Evolutionary conservation across 1,140 invertebrate species (phyloP), one percentile per base, ranked within the genome.

Genomic region (Apis cerana): DNA sequence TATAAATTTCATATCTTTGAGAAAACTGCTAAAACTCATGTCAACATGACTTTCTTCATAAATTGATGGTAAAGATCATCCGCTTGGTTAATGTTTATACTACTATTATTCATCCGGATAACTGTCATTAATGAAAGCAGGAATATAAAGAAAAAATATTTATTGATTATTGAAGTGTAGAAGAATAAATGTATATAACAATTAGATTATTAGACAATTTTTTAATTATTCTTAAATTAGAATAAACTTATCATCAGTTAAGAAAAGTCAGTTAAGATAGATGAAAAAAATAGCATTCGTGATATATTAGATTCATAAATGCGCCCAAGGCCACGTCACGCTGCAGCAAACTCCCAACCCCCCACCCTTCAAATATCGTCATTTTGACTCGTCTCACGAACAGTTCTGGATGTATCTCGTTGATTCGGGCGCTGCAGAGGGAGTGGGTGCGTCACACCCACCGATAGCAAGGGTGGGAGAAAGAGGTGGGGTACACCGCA

Each of bases 261-360:
- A 17, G 21, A 21, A 1, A 19, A 9, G 48, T 9, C 2, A 27
- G n/a, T n/a, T 15, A 43, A 43, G 33, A 43, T 43, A 17, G 17
- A 61, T 17, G 15, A 69, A 59, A 68, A 23, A 43, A 48, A 27
- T 1, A 59, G 33, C 13, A 43, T 77, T 17, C 33, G 48, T 27
- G 54, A 48, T 82, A 27, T 50, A 75, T 68, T 48, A 65, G 64
- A 48, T 72, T 75, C 21, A 62, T 61, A 86, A 79, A 65, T 77
- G 80, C 54, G 33, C n/a, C 71, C 86, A 88, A 88, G 86, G 84
- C 74, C 84, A 87, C 80, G 84, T 84, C 58, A 87, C 58, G 77
- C 76, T 88, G 81, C 86, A 84, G 86, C 65, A 83, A 83, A 83
- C 21, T 61, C 59, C 61, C 50, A 62, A 54, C 59, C 27, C 76